Base-by-base conservation (phyloP, 1,140 invertebrate species). In the Anastrepha obliqua region DNA sequence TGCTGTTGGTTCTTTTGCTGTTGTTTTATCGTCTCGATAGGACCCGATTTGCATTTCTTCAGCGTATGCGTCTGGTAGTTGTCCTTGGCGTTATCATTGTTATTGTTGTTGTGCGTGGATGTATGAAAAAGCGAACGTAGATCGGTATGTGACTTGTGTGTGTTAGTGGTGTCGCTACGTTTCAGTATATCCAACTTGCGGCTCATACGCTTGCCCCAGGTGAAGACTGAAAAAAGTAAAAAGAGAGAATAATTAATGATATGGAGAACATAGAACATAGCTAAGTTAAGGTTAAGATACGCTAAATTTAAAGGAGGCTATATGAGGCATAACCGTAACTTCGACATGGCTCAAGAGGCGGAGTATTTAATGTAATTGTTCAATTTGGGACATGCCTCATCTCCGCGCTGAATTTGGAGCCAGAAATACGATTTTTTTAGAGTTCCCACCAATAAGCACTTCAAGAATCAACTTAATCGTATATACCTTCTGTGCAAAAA, bases 201-300 rank as follows among this genome's bases (percentile, higher is more conserved):
- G 88, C 96, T 96, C 96, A 97, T 96, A 86, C 95, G 94, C 87
- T 96, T 95, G 90, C 96, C 96, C 97, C 97, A 97, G 88, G 96
- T 96, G 88, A 97, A 95, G 89, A 96, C 96, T 96, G 94, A 86
- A 94, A 94, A 17, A 0, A 55, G 64, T 87, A 88, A 89, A 88
- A 87, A 90, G 90, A 89, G 78, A 42, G 29, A 44, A 74, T 29
- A 29, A 29, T 29, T 29, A 29, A 29, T 29, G 29, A 29, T 29
- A 29, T 29, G 29, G 29, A 29, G 29, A 29, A 29, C n/a, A n/a
- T n/a, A n/a, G n/a, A 29, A 29, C 29, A 29, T 29, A 29, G 29
- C 29, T 29, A 29, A 29, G 29, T 29, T 29, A 29, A 29, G 29
- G 29, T 29, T 29, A 29, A 0, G 29, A 29, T 29, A 29, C 0